Evolutionary conservation across 2,888 invertebrate species (phyloP).

Genomic region (Kryphioiulus occultus): DNA sequence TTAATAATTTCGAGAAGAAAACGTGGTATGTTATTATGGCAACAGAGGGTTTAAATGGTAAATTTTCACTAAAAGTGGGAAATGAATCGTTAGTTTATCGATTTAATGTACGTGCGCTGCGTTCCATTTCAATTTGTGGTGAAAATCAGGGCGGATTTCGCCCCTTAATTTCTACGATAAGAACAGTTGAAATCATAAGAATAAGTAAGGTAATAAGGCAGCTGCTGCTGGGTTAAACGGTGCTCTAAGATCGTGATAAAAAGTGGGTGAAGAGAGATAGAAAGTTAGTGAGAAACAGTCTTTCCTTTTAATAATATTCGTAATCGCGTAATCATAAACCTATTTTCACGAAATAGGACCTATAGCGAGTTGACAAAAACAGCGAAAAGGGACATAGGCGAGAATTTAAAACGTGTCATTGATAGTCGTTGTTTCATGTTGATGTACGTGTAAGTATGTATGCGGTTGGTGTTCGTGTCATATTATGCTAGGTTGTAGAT

Average conservation of each 20-base stretch:
- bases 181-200: not conserved
- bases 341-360: slow-evolving; percentile 29
- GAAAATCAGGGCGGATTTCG: not conserved
- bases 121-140: not conserved
- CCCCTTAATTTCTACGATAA: not conserved
- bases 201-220: not conserved
- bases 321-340: slow-evolving; percentile 13
- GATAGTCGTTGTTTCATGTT: slow-evolving; percentile 12
- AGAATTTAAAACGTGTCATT: not conserved
- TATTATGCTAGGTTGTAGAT: not conserved
- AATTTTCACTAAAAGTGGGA: not conserved
- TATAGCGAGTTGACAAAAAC: slow-evolving; percentile 28
- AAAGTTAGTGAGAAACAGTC: not conserved
- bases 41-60: not conserved
- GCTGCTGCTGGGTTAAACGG: slow-evolving; percentile 21
- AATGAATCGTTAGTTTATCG: not conserved
- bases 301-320: not conserved
- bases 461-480: not conserved
- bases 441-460: not conserved
- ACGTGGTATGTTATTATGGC: too few species aligned
- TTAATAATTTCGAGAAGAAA: too few species aligned
- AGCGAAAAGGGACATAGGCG: slow-evolving; percentile 32
- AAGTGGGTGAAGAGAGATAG: not conserved
- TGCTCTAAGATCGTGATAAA: not conserved
- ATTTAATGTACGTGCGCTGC: not conserved